These are phyloP conservation scores for Esox lucius DNA, from an alignment of 2,797 vertebrate genomes.

Conservation along the genomic window DNA sequence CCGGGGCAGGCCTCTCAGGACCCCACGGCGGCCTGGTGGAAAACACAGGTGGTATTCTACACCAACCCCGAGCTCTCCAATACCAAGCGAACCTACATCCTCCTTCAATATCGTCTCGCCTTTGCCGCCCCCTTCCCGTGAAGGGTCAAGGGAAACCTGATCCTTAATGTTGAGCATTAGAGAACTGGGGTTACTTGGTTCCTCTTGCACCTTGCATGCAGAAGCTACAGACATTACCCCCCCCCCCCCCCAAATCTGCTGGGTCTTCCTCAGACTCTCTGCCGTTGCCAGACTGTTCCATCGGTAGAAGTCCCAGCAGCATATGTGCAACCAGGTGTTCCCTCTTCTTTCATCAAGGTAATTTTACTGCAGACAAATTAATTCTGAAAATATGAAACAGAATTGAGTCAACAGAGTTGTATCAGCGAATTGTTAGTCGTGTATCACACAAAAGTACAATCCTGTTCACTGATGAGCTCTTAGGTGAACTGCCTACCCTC, in stretches of 20 bases:
- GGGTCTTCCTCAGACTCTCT: constrained; percentile 51
- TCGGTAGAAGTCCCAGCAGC: constrained; percentile 64
- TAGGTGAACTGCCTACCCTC: background rate
- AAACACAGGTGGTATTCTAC: constrained; percentile 70
- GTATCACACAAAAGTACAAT: constrained; percentile 60
- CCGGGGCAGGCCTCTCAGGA: constrained; percentile 71
- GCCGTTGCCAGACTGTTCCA: constrained; percentile 67
- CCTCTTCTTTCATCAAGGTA: constrained; percentile 66
- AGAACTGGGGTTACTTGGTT: constrained; percentile 5
- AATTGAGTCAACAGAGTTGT: constrained; percentile 52
- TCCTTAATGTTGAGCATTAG: constrained; percentile 22
- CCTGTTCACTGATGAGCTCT: constrained; percentile 48
- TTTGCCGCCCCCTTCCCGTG: background rate
- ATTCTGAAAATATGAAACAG: constrained; percentile 62
- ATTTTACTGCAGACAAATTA: constrained; percentile 67
- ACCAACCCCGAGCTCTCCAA: constrained; percentile 56
- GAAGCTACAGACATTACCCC: background rate
- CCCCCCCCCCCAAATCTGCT: constrained; percentile 45
- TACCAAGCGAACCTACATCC: constrained; percentile 28
- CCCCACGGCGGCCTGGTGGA: constrained; percentile 38
- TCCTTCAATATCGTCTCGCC: constrained; percentile 25
- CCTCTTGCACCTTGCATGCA: background rate
- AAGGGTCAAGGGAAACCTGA: constrained; percentile 35
- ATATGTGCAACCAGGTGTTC: constrained; percentile 75
- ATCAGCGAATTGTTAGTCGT: constrained; percentile 54